Conservation (phyloP, 1,140 invertebrate species). For the Acromyrmex charruanus region DNA sequence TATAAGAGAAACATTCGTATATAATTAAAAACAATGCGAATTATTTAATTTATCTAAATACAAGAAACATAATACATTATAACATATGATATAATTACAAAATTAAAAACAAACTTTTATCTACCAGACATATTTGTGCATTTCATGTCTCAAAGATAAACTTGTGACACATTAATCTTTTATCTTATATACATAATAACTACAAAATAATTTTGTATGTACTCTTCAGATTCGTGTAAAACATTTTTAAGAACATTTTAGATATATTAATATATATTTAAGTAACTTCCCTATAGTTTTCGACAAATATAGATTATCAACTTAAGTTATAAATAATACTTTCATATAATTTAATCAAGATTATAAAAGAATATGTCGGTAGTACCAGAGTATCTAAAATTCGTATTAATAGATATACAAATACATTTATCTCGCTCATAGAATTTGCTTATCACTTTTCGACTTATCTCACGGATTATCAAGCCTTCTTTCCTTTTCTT, state of each 20-base stretch:
- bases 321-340: neutral
- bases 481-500: neutral
- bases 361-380: neutral
- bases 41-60: neutral
- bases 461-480: neutral
- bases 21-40: neutral
- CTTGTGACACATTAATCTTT: constrained; percentile 29
- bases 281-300: neutral
- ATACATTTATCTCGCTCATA: neutral
- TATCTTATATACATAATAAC: constrained; percentile 14
- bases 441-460: neutral
- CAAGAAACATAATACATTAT: too few species aligned
- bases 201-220: neutral
- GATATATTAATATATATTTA: constrained; percentile 12
- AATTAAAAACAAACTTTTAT: constrained; percentile 5
- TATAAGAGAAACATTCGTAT: neutral
- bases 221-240: neutral
- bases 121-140: neutral
- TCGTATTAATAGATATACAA: neutral
- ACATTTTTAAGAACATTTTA: neutral
- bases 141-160: constrained; percentile 49
- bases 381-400: neutral
- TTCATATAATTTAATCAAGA: neutral
- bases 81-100: neutral
- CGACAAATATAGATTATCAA: neutral